Evolutionary conservation across 2,888 invertebrate genomes (phyloP).

Genomic region (Venusia cambrica): DNA sequence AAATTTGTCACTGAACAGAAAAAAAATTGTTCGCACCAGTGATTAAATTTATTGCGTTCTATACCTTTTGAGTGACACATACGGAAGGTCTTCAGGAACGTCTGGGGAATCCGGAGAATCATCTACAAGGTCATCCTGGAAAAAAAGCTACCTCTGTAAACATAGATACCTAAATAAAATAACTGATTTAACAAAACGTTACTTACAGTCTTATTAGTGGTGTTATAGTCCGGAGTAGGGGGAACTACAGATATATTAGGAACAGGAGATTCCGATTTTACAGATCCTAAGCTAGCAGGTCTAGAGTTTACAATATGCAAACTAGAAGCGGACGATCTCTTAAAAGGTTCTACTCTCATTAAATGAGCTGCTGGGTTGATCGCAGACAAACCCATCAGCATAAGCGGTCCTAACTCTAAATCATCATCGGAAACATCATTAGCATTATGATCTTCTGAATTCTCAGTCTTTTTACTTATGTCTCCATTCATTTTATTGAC

Average conservation of each 20-base stretch:
- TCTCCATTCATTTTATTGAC: constrained; percentile 77
- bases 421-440: constrained; percentile 79
- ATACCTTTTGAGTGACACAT: constrained; percentile 84
- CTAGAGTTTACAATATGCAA: constrained; percentile 60
- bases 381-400: constrained; percentile 84
- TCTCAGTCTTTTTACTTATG: constrained; percentile 66
- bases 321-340: constrained; percentile 46
- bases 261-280: constrained; percentile 71
- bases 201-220: constrained; percentile 71
- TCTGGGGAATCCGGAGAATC: constrained; percentile 86
- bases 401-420: constrained; percentile 82
- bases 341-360: constrained; percentile 82
- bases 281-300: constrained; percentile 68
- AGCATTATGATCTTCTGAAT: constrained; percentile 58
- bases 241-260: constrained; percentile 88
- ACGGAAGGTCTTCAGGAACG: constrained; percentile 87
- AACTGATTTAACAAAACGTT: background rate
- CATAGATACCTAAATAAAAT: background rate
- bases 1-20: constrained; percentile 24
- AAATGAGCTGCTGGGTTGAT: constrained; percentile 83
- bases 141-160: constrained; percentile 15
- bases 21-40: constrained; percentile 5
- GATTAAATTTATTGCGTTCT: constrained; percentile 24
- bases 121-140: constrained; percentile 79
- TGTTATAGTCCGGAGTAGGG: constrained; percentile 85